Conservation (phyloP, 37 sponge, comb jelly and placozoan genomes). For the Geodia barretti region DNA sequence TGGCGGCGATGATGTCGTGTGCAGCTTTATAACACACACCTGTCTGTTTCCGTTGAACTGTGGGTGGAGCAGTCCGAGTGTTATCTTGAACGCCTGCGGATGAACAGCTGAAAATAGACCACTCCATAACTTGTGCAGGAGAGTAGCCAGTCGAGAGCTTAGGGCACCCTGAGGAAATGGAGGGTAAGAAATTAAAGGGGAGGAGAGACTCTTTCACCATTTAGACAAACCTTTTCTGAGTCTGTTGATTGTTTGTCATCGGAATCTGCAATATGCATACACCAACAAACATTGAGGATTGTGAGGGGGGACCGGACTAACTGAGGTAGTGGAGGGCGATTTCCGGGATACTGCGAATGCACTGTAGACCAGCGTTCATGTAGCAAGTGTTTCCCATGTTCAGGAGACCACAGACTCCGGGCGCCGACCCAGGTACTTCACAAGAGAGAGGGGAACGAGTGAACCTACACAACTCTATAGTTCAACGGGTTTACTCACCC, state of each 20-base stretch:
- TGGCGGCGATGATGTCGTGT: neutral
- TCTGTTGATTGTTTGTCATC: too few species aligned
- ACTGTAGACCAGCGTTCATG: constrained; percentile 77
- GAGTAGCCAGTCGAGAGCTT: constrained; percentile 14
- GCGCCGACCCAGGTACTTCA: constrained; percentile 21
- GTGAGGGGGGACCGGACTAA: constrained; percentile 6
- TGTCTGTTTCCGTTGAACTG: constrained; percentile 70
- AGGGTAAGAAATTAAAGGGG: neutral
- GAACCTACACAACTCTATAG: neutral
- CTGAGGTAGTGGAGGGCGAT: constrained; percentile 28
- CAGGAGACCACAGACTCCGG: constrained; percentile 58
- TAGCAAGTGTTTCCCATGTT: constrained; percentile 70
- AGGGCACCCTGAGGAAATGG: constrained; percentile 36
- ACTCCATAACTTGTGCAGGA: constrained; percentile 72
- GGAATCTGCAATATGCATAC: too few species aligned
- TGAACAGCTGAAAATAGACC: constrained; percentile 52
- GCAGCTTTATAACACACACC: constrained; percentile 5
- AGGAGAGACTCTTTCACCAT: neutral
- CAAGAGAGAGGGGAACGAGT: neutral
- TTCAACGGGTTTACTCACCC: too few species aligned
- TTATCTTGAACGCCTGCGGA: constrained; percentile 48
- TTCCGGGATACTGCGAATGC: constrained; percentile 11
- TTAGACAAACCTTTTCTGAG: neutral
- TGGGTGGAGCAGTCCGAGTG: constrained; percentile 55
- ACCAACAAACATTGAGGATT: neutral